Base-by-base conservation (phyloP, 2,797 vertebrate genomes). In the Brachymystax lenok region DNA sequence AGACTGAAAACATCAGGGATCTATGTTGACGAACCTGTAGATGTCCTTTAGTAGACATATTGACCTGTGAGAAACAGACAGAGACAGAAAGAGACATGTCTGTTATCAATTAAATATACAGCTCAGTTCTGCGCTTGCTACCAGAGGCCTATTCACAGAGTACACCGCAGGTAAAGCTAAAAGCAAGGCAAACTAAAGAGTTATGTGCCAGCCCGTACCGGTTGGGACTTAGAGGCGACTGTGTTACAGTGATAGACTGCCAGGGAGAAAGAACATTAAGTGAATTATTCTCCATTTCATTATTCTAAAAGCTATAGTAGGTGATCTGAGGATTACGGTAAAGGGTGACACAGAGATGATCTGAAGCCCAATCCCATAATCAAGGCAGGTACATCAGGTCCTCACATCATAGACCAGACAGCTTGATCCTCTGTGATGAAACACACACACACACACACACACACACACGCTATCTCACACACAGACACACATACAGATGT, bases 41-140 rank as follows among this genome's bases (percentile, higher is more conserved):
- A 89, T 77, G 74, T 67, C 82, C 83, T 83, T 75, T 77, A 63
- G 77, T 73, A 77, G 82, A 87, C 88, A 86, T 89, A 87, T 83
- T 88, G 86, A 90, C 88, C 91, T 92, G 85, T 46, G 40, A 46
- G 10, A 46, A 46, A 46, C 40, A 46, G 40, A 46, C 10, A 84
- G 5, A 70, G 50, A 52, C n/a, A 33, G 4, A 76, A n/a, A 74
- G 24, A 79, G 46, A 71, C 73, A 7, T 74, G n/a, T 61, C 3
- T 35, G 8, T 46, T 46, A 46, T 46, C 40, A 46, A 46, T 13
- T 13, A 46, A 46, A 46, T 12, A 46, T 46, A 46, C 40, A 46
- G 40, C 10, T 46, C 40, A 46, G 40, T 13, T 46, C 40, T 46
- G 40, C 10, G 10, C 40, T 46, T 46, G 40, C 40, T 46, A 46